Percentiles rank a stretch among this genome's conserved stretches.
Conservation (phyloP, 2,797 vertebrate species). For the Gadopsis marmoratus region DNA sequence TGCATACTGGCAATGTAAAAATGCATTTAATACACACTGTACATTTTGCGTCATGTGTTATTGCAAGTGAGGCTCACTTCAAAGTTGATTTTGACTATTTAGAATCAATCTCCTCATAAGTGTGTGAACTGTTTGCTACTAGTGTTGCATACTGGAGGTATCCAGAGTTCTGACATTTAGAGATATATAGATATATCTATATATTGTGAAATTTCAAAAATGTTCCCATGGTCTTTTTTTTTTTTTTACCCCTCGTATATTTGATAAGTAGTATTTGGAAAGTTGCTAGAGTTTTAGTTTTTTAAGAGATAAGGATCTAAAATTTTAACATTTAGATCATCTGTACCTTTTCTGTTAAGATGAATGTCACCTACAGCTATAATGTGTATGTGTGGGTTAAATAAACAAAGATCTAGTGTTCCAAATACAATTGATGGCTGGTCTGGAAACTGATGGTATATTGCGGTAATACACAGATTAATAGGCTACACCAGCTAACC, state of each 20-base stretch:
- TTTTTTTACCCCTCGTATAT: not conserved
- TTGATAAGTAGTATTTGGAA: not conserved
- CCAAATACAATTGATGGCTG: not conserved
- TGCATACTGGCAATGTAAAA: constrained; percentile 47
- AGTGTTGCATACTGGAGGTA: not conserved
- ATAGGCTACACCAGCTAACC: not conserved
- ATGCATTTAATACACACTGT: constrained; percentile 25
- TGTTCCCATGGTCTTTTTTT: not conserved
- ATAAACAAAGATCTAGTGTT: not conserved
- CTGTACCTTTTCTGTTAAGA: not conserved
- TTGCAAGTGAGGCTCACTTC: not conserved
- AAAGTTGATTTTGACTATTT: not conserved
- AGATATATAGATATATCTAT: not conserved
- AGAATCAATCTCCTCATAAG: not conserved
- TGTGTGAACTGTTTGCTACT: constrained; percentile 5
- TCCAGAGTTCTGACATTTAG: not conserved
- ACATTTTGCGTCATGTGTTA: constrained; percentile 17
- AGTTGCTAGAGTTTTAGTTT: not conserved
- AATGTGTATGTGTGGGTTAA: not conserved
- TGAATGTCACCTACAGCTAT: not conserved
- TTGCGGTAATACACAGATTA: not conserved
- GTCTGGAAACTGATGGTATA: not conserved
- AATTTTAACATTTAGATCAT: not conserved
- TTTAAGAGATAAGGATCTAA: not conserved
- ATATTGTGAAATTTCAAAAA: not conserved